A percentile compares a stretch with the other conserved stretches of the same genome.
Evolutionary conservation across 2,888 invertebrate genomes (phyloP).

Genomic region (Synergus laeviventris): DNA sequence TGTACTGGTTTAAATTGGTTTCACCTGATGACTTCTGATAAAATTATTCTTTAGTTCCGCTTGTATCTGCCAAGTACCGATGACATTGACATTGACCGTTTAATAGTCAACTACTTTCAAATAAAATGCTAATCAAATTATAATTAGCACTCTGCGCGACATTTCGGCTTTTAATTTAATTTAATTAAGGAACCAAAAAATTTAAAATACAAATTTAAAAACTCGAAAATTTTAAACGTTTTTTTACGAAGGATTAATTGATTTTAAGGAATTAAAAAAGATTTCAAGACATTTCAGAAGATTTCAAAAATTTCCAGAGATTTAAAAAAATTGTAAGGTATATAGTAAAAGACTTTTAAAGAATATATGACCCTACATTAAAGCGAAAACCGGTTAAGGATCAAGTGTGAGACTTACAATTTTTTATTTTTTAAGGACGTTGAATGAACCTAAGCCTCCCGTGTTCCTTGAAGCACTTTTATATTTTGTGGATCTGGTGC

Average conservation of each 20-base stretch:
- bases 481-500: neutral
- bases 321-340: no score
- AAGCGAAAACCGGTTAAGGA: neutral
- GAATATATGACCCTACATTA: neutral
- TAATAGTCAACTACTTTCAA: neutral
- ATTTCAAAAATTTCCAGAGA: no score
- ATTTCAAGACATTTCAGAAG: no score
- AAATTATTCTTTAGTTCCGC: neutral
- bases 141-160: neutral
- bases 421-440: neutral
- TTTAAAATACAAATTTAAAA: no score
- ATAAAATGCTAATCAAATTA: neutral
- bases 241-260: no score
- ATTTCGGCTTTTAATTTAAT: neutral
- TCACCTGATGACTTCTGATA: neutral
- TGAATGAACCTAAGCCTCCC: neutral
- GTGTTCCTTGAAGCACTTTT: neutral
- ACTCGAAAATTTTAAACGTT: no score
- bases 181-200: neutral
- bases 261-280: no score
- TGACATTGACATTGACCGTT: neutral
- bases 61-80: conserved; percentile 4
- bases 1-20: neutral
- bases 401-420: neutral
- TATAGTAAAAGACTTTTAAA: no score